A percentile compares a stretch with the other conserved stretches of the same genome.
Conservation (phyloP, 2,888 invertebrate genomes). For the Cheilosia variabilis region DNA sequence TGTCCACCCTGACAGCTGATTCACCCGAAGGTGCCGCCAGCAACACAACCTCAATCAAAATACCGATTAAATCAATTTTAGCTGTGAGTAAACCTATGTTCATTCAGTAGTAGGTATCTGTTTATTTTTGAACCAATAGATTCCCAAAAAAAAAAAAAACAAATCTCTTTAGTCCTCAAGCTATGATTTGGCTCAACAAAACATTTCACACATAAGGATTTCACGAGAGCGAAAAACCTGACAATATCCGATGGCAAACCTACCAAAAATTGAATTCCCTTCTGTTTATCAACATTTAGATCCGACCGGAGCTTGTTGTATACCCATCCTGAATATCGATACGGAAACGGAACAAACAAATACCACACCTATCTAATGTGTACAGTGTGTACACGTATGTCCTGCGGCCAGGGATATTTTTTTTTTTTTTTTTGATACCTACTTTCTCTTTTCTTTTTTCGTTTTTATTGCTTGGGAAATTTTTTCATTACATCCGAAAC, state of each 20-base stretch:
- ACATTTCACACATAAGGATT: slow-evolving; percentile 2
- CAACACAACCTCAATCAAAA: too few relatives aligned
- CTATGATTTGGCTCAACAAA: background rate
- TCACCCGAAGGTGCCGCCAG: too few relatives aligned
- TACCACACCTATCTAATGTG: slow-evolving; percentile 9
- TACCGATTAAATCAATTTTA: too few relatives aligned
- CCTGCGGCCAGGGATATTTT: slow-evolving; percentile 13
- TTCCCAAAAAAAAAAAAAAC: background rate
- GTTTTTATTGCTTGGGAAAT: slow-evolving; percentile 10
- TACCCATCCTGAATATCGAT: background rate
- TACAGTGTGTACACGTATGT: background rate
- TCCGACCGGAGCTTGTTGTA: background rate
- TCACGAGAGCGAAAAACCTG: background rate
- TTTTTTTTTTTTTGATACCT: background rate
- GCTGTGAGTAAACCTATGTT: too few relatives aligned
- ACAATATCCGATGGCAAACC: slow-evolving; percentile 32
- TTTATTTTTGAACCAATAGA: background rate
- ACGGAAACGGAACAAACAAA: slow-evolving; percentile 16
- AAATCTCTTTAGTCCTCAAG: slow-evolving; percentile 5
- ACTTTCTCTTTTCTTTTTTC: background rate
- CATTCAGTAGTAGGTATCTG: too few relatives aligned
- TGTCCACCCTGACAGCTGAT: too few relatives aligned
- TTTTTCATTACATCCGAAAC: slow-evolving; percentile 10
- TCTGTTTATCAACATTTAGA: slow-evolving; percentile 37
- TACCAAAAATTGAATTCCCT: slow-evolving; percentile 54